phyloP scores from a whole-genome alignment of 2,113 vertebrate genomes.

The Pseudopodoces humilis region DNA sequence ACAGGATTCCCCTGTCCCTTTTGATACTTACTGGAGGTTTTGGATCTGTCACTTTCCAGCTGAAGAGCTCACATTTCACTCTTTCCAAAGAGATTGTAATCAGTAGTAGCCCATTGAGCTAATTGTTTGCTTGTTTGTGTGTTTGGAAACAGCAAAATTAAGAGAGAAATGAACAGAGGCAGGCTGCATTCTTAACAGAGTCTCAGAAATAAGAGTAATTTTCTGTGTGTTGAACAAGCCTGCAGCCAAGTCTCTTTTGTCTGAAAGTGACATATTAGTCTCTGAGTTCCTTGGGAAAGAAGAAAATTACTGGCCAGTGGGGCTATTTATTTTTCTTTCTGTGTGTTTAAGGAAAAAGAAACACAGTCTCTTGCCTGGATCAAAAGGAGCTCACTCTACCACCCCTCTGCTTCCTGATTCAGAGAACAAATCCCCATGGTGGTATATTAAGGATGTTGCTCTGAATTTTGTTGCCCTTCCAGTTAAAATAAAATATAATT shows the following conservation, averaged over 20 bases:
- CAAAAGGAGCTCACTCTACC: not conserved
- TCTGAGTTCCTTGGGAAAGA: not conserved
- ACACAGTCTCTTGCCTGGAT: not conserved
- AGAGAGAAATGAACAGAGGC: not conserved
- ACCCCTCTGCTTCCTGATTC: not conserved
- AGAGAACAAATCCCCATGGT: not conserved
- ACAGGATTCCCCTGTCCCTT: not conserved
- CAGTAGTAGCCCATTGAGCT: not conserved
- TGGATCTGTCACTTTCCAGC: not conserved
- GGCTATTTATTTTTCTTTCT: conserved; percentile 1
- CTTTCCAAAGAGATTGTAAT: not conserved
- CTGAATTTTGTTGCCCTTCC: not conserved
- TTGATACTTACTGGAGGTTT: not conserved
- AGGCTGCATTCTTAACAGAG: not conserved
- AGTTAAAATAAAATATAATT: not conserved
- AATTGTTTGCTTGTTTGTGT: not conserved
- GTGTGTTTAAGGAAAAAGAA: not conserved
- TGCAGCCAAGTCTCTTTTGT: not conserved
- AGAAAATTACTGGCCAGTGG: not conserved
- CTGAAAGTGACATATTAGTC: not conserved
- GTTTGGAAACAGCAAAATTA: not conserved
- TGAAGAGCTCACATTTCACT: not conserved
- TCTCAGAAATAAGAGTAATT: not conserved
- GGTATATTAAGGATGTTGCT: not conserved
- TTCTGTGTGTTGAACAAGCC: not conserved